These are phyloP conservation scores for Galerucella calmariensis DNA, from an alignment of 2,888 invertebrate species.

Conservation along the genomic window DNA sequence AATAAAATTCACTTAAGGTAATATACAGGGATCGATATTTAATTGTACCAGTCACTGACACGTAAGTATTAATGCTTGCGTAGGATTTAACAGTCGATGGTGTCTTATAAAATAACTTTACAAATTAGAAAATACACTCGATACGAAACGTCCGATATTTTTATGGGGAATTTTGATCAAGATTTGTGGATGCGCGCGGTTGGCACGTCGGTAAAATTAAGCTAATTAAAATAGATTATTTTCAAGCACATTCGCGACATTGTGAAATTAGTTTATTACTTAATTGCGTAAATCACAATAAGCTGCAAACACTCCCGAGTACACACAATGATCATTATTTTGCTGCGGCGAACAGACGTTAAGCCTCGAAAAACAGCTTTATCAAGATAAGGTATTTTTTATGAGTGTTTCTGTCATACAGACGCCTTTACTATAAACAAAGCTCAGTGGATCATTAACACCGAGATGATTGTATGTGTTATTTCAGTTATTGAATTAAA, in stretches of 20 bases:
- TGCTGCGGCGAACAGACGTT: slow-evolving; percentile 31
- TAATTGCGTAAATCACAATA: slow-evolving; percentile 46
- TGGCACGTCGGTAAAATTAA: slow-evolving; percentile 41
- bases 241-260: slow-evolving; percentile 42
- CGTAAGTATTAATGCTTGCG: too few relatives aligned
- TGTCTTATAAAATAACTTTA: background rate
- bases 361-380: slow-evolving; percentile 11
- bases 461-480: background rate
- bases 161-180: slow-evolving; percentile 28
- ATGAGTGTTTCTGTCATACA: background rate
- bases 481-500: background rate
- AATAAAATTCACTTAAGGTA: too few relatives aligned
- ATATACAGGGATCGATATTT: too few relatives aligned
- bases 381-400: slow-evolving; percentile 37
- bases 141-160: slow-evolving; percentile 9
- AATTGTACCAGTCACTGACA: too few relatives aligned
- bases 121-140: slow-evolving; percentile 1
- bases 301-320: slow-evolving; percentile 31
- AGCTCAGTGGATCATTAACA: background rate
- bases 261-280: slow-evolving; percentile 43
- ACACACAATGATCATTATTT: slow-evolving; percentile 40
- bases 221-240: slow-evolving; percentile 44
- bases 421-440: background rate
- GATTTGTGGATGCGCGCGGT: slow-evolving; percentile 36
- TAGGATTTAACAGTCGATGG: background rate